Conservation (phyloP, 1,140 invertebrate species). For the Leptonema lineaticorne region DNA sequence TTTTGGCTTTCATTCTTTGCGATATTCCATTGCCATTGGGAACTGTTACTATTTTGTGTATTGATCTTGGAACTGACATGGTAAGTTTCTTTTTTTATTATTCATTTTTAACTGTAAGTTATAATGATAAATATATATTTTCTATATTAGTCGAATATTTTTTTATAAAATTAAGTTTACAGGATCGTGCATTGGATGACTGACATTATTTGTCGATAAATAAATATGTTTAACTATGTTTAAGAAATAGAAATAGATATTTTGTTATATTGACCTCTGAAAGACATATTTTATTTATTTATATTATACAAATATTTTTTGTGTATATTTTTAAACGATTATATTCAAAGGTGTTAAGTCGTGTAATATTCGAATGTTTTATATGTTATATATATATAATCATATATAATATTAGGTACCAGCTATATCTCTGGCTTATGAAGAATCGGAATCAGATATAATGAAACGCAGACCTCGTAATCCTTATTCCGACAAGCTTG, state of each 20-base stretch:
- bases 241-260: not conserved
- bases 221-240: not conserved
- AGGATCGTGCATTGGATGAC: not conserved
- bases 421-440: constrained; percentile 98
- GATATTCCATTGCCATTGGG: constrained; percentile 97
- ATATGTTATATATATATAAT: constrained; percentile 24
- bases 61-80: constrained; percentile 99
- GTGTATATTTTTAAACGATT: not conserved
- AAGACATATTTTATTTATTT: not conserved
- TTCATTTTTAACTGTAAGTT: constrained; percentile 18
- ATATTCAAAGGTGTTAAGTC: not conserved
- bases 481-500: constrained; percentile 93
- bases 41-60: constrained; percentile 98
- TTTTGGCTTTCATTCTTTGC: constrained; percentile 96
- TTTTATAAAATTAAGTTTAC: too few relatives aligned
- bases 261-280: too few relatives aligned
- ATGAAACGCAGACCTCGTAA: constrained; percentile 98
- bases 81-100: constrained; percentile 61
- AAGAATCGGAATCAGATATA: constrained; percentile 97
- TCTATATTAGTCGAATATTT: too few relatives aligned
- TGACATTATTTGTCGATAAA: not conserved
- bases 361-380: not conserved
- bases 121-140: too few relatives aligned
- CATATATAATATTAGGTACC: constrained; percentile 74
- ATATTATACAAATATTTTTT: not conserved